Percentiles rank a stretch among this genome's conserved stretches.
phyloP scores from a whole-genome alignment of 2,113 vertebrate species.

The Stegostoma tigrinum region DNA sequence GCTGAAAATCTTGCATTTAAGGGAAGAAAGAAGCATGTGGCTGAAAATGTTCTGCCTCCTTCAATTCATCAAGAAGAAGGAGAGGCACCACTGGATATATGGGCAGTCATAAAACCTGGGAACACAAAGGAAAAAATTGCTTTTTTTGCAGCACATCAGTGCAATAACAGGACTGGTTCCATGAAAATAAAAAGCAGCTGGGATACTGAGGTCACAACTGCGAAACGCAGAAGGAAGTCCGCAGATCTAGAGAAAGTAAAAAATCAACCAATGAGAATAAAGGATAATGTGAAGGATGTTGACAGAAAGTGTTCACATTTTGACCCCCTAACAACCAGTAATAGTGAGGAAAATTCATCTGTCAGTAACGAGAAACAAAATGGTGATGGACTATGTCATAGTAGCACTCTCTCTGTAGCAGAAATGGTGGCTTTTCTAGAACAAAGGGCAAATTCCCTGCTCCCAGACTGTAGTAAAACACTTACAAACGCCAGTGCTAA shows the following conservation, averaged over 20 bases:
- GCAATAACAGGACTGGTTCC: slow-evolving; percentile 50
- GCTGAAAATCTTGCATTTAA: slow-evolving; percentile 45
- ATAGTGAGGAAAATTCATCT: slow-evolving; percentile 62
- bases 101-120: slow-evolving; percentile 85
- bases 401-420: slow-evolving; percentile 69
- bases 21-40: slow-evolving; percentile 49
- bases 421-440: slow-evolving; percentile 92
- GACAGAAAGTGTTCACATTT: slow-evolving; percentile 50
- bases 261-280: slow-evolving; percentile 58
- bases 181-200: slow-evolving; percentile 77
- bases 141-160: slow-evolving; percentile 77
- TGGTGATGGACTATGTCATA: slow-evolving; percentile 45
- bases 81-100: slow-evolving; percentile 69
- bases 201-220: slow-evolving; percentile 70
- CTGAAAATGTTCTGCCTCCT: slow-evolving; percentile 41
- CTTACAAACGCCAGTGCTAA: slow-evolving; percentile 41
- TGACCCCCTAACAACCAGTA: slow-evolving; percentile 53
- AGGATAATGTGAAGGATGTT: slow-evolving; percentile 57
- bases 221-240: slow-evolving; percentile 73
- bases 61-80: slow-evolving; percentile 64
- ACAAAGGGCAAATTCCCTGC: slow-evolving; percentile 64
- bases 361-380: slow-evolving; percentile 49
- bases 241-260: slow-evolving; percentile 60
- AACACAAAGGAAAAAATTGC: slow-evolving; percentile 94
- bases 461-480: slow-evolving; percentile 59